Evolutionary conservation across 2,888 invertebrate genomes (phyloP).

Genomic region (Torymus auratus): DNA sequence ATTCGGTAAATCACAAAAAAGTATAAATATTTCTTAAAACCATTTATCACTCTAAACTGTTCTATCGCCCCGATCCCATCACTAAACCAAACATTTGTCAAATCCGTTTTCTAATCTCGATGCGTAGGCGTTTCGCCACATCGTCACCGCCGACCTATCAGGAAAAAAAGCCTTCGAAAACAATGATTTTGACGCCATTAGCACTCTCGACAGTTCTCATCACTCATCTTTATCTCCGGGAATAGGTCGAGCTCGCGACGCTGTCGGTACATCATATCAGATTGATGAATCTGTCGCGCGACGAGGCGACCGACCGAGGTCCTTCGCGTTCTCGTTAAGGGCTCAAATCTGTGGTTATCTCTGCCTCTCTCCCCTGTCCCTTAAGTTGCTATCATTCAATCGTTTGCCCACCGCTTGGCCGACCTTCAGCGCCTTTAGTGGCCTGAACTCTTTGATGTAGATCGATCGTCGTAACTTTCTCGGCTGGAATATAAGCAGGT

Average conservation of each 20-base stretch:
- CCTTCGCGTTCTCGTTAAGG: constrained; percentile 11
- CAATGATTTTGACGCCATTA: constrained; percentile 63
- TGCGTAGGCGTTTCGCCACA: background rate
- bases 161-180: constrained; percentile 4
- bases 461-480: too few species aligned
- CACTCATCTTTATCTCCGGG: constrained; percentile 69
- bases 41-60: too few species aligned
- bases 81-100: constrained; percentile 13
- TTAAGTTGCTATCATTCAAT: constrained; percentile 24
- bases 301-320: background rate
- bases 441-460: too few species aligned
- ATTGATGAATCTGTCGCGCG: constrained; percentile 65
- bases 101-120: constrained; percentile 24
- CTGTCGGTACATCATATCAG: constrained; percentile 49
- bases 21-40: too few species aligned
- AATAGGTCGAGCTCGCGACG: constrained; percentile 60
- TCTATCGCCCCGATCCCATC: background rate
- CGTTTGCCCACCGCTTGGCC: constrained; percentile 10
- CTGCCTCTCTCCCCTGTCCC: background rate
- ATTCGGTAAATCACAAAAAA: too few species aligned
- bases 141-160: background rate
- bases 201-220: constrained; percentile 66
- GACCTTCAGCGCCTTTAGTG: background rate
- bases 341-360: constrained; percentile 37
- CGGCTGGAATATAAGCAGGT: too few species aligned